Conservation (phyloP, 2,113 vertebrate genomes). For the Tachysurus vachellii region DNA sequence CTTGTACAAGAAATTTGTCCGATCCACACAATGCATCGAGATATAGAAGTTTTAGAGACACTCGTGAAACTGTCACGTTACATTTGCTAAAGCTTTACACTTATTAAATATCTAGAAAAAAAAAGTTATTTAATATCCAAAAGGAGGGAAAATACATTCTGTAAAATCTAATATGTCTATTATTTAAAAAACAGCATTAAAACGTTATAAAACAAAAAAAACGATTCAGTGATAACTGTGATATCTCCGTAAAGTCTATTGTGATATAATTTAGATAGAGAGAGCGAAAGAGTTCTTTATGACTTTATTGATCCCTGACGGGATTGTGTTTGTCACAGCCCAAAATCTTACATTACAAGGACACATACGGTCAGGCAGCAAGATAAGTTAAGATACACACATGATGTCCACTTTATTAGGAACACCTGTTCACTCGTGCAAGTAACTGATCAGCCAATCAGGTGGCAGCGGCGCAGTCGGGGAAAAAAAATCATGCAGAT, state of each 20-base stretch:
- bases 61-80: not conserved
- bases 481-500: too few species aligned
- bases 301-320: slow-evolving; percentile 6
- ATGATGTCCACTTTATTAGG: not conserved
- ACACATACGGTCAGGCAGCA: not conserved
- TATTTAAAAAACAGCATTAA: not conserved
- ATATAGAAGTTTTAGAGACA: not conserved
- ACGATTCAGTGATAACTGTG: not conserved
- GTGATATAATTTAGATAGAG: not conserved
- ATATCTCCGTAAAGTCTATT: not conserved
- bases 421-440: not conserved
- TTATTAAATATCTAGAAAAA: not conserved
- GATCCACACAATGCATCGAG: not conserved
- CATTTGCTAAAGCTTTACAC: not conserved
- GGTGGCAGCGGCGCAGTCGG: not conserved
- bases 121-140: not conserved
- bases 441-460: too few species aligned
- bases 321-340: not conserved
- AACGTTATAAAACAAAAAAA: not conserved
- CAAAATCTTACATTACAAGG: not conserved
- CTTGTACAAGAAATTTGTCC: not conserved
- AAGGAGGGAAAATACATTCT: not conserved
- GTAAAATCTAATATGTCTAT: not conserved
- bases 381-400: not conserved
- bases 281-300: not conserved